Evolutionary conservation across 2,888 invertebrate species (phyloP), one percentile per base, ranked within the genome.

Genomic region (Lepidocyrtoides sp.): DNA sequence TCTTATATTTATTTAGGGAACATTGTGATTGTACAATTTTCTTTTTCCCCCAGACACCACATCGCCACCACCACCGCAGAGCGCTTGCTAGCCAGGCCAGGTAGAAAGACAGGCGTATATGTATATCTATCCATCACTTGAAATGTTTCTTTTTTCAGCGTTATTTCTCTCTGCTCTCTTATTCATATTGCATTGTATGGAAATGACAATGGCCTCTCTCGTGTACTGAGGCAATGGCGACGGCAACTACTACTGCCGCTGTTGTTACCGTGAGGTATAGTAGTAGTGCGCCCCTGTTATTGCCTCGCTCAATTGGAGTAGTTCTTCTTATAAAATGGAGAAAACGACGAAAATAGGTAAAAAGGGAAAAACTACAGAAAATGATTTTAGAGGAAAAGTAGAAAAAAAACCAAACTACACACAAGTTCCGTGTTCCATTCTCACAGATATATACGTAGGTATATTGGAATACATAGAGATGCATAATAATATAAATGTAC

Each of bases 161-260:
- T 41, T 57, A 57, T 57, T 79, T 86, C 60, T 36, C 77, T 83
- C 17, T 79, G n/a, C n/a, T 82, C 41, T 86, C 63, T 69, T 86
- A 82, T 91, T 91, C 82, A 87, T 87, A 87, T 87, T 91, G 57
- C 77, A 83, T 91, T 75, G 87, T 81, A 91, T 91, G 82, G 91
- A 91, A 87, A 87, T 91, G 91, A 87, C 83, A 86, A 87, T 91
- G 29, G 83, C 60, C 63, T 87, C 82, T 69, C 85, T 72, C 26
- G 72, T 48, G 75, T 5, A n/a, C 48, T 48, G 1, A 14, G 41
- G 44, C 72, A 32, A 23, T 23, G 72, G 0, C 14, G 5, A 10
- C 2, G 57, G 20, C 14, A 48, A n/a, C n/a, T 5, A 48, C 48
- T 51, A n/a, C 51, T 44, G 72, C 44, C 23, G 72, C 69, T 44